A percentile compares a stretch with the other conserved stretches of the same genome.
Evolutionary conservation across 2,797 vertebrate genomes (phyloP).

Genomic region (Distichodus sexfasciatus): DNA sequence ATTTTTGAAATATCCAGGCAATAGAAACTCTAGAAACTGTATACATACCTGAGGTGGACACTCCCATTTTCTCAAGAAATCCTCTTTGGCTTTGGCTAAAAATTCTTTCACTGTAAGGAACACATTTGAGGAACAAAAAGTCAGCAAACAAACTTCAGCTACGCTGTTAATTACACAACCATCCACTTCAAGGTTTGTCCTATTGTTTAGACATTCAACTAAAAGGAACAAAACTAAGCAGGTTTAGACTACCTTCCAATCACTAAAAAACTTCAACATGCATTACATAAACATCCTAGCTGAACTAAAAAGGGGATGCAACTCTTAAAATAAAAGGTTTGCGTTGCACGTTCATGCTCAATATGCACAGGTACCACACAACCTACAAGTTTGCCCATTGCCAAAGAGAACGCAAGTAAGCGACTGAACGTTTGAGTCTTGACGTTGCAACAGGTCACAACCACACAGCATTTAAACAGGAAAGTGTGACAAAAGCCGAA

Average conservation of each 20-base stretch:
- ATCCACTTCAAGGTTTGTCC: no score
- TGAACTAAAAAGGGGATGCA: background rate
- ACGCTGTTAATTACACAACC: background rate
- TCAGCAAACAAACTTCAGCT: background rate
- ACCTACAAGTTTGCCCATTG: constrained; percentile 77
- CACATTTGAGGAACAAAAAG: background rate
- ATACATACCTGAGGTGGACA: constrained; percentile 88
- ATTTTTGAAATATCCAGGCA: background rate
- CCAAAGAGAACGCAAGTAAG: constrained; percentile 71
- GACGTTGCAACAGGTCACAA: no score
- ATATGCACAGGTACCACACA: constrained; percentile 13
- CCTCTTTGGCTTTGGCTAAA: constrained; percentile 99
- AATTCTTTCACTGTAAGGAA: constrained; percentile 94
- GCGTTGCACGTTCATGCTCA: constrained; percentile 16
- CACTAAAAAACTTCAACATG: no score
- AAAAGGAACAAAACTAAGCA: constrained; percentile 34
- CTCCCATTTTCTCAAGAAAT: constrained; percentile 99
- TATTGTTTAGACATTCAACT: no score
- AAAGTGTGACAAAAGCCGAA: no score
- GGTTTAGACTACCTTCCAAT: no score
- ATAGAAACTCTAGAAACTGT: background rate
- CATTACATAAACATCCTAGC: no score
- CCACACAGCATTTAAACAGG: no score
- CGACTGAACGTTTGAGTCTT: background rate
- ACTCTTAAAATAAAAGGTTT: background rate